Percentiles rank a stretch among this genome's conserved stretches.
Conservation (phyloP, 2,888 invertebrate species). For the Drosophila emarginata region DNA sequence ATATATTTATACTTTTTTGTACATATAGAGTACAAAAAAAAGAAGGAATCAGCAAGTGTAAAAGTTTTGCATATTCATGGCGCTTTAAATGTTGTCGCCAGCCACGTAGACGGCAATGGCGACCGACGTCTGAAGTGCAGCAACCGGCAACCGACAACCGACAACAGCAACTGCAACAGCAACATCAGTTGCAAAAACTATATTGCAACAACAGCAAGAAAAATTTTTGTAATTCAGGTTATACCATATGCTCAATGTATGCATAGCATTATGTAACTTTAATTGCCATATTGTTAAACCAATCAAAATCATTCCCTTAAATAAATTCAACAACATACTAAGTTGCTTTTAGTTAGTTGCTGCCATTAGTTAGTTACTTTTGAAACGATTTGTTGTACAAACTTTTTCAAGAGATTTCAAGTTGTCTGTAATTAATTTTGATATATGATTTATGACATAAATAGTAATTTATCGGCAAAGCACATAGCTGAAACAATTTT, state of each 20-base stretch:
- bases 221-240: conserved; percentile 22
- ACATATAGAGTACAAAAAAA: conserved; percentile 51
- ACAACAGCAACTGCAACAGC: conserved; percentile 30
- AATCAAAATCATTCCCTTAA: not conserved
- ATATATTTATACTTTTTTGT: conserved; percentile 40
- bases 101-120: conserved; percentile 33
- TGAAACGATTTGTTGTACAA: not conserved
- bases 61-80: conserved; percentile 78
- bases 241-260: conserved; percentile 41
- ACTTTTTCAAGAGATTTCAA: too few species aligned
- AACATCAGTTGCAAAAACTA: conserved; percentile 20
- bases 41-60: conserved; percentile 48
- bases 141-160: conserved; percentile 56
- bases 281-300: not conserved
- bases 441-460: too few species aligned
- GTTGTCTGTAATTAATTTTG: too few species aligned
- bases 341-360: not conserved
- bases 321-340: not conserved
- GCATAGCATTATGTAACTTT: conserved; percentile 10
- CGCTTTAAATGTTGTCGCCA: conserved; percentile 74
- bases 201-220: conserved; percentile 41
- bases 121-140: conserved; percentile 63
- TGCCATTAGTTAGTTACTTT: not conserved
- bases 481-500: too few species aligned
- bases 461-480: too few species aligned